Conservation (phyloP, 2,113 vertebrate genomes). For the Gallinago jamesoni region DNA sequence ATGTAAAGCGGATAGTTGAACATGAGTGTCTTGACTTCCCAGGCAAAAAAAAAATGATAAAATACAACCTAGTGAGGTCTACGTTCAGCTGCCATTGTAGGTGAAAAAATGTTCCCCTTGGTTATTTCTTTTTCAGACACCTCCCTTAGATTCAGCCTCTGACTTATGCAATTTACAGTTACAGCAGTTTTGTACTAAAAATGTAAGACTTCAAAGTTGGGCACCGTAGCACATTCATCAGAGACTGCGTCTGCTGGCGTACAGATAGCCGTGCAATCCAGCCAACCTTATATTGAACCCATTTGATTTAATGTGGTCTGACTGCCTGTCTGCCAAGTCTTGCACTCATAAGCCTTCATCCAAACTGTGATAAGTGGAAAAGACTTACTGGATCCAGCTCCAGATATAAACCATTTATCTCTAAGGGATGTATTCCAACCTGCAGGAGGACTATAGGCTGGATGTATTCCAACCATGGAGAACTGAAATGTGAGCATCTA, state of each 20-base stretch:
- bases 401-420: not conserved
- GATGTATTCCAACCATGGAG: not conserved
- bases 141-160: not conserved
- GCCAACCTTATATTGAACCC: not conserved
- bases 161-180: not conserved
- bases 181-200: not conserved
- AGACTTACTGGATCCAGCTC: not conserved
- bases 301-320: not conserved
- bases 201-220: not conserved
- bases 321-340: not conserved
- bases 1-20: not conserved
- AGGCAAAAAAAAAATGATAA: not conserved
- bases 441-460: not conserved
- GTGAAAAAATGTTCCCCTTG: not conserved
- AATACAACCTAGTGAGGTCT: not conserved
- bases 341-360: not conserved
- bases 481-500: not conserved
- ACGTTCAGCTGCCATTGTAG: not conserved
- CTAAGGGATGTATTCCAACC: not conserved
- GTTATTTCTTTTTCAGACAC: not conserved
- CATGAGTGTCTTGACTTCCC: not conserved
- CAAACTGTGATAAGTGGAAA: not conserved
- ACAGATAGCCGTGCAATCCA: not conserved
- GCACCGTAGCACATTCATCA: not conserved
- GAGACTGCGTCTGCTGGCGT: not conserved